Conservation (phyloP, 2,888 invertebrate species). For the Drosophila flavopinicola region DNA sequence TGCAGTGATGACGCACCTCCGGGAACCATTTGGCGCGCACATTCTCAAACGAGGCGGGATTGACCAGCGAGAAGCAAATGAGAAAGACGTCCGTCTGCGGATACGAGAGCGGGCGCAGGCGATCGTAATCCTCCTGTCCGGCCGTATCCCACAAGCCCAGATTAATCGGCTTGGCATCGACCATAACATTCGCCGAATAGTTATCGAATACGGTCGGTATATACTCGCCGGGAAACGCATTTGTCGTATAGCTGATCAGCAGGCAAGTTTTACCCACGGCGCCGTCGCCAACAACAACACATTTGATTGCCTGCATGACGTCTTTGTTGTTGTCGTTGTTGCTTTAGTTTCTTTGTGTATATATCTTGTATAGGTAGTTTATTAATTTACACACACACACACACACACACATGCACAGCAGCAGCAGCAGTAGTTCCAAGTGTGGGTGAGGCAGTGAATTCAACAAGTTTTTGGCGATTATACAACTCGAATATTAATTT, state of each 20-base stretch:
- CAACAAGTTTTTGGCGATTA: constrained; percentile 73
- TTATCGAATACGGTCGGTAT: constrained; percentile 84
- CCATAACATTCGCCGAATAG: constrained; percentile 83
- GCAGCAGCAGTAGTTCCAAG: constrained; percentile 16
- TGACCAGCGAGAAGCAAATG: constrained; percentile 83
- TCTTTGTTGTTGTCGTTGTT: constrained; percentile 37
- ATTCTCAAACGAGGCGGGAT: constrained; percentile 83
- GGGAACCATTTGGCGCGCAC: constrained; percentile 84
- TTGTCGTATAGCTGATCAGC: constrained; percentile 83
- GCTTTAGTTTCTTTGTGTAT: constrained; percentile 49
- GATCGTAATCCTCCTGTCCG: constrained; percentile 83
- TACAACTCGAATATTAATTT: constrained; percentile 59
- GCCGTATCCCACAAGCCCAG: constrained; percentile 83
- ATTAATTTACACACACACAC: constrained; percentile 56
- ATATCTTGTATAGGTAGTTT: constrained; percentile 43
- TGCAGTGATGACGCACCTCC: constrained; percentile 83
- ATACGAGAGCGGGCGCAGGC: constrained; percentile 82
- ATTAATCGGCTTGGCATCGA: constrained; percentile 83
- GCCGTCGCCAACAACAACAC: constrained; percentile 84
- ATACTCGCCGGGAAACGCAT: constrained; percentile 83
- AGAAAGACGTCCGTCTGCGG: constrained; percentile 83
- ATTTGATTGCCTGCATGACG: constrained; percentile 83
- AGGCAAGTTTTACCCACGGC: constrained; percentile 84
- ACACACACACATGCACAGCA: constrained; percentile 15
- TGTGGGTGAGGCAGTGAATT: constrained; percentile 51